Conservation (phyloP, 2,797 vertebrate species). For the Tenualosa ilisha region DNA sequence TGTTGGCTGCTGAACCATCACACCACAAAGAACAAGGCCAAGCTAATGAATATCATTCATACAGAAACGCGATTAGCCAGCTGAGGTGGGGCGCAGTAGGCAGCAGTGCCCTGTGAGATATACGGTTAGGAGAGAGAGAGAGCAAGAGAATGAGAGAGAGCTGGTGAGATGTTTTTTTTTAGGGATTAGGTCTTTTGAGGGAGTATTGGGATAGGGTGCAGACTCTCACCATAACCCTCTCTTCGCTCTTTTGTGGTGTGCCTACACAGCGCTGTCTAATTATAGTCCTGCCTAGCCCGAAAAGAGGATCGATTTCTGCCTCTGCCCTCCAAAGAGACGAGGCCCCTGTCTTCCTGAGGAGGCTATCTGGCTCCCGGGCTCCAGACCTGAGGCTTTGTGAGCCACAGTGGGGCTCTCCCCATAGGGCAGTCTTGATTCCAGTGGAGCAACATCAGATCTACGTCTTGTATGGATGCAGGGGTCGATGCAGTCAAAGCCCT, state of each 20-base stretch:
- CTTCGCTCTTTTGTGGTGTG: constrained; percentile 38
- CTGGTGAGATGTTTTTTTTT: not conserved
- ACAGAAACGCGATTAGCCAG: constrained; percentile 41
- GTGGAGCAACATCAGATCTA: constrained; percentile 1
- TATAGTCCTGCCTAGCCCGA: constrained; percentile 41
- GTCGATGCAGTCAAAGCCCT: constrained; percentile 7
- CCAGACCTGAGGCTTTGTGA: constrained; percentile 8
- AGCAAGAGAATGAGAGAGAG: not conserved
- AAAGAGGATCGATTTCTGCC: constrained; percentile 53
- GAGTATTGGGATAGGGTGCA: constrained; percentile 19
- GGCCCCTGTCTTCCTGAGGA: constrained; percentile 44
- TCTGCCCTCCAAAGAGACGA: constrained; percentile 31
- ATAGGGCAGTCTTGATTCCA: constrained; percentile 15
- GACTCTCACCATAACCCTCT: constrained; percentile 30
- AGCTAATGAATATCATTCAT: constrained; percentile 52
- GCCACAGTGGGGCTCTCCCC: not conserved
- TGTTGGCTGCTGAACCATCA: constrained; percentile 32
- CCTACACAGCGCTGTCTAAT: constrained; percentile 49
- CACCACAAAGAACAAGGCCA: constrained; percentile 42
- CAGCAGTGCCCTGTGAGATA: constrained; percentile 22
- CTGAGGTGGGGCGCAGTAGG: constrained; percentile 31
- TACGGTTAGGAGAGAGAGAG: not conserved
- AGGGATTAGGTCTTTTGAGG: constrained; percentile 13
- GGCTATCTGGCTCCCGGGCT: constrained; percentile 40
- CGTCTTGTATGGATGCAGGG: not conserved